Evolutionary conservation across 2,797 vertebrate species (phyloP), one percentile per base, ranked within the genome.

Genomic region (Syndactyla subalaris): DNA sequence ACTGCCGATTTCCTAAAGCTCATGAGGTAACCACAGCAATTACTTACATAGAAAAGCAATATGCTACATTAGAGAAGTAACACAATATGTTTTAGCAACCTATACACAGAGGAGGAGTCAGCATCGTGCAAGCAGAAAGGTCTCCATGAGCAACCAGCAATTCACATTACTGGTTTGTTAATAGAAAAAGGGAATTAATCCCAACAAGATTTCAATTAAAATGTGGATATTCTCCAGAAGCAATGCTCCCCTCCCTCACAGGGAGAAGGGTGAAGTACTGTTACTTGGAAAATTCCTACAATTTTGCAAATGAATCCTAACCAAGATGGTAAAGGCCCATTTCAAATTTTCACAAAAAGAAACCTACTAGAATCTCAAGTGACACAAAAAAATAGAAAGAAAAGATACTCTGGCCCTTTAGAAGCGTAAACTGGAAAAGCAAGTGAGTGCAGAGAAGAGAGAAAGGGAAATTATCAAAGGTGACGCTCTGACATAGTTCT

Each of bases 1-100:
- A 93, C 88, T 89, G 45, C 58, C 79, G 45, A 58, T 93, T 94
- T 92, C 88, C 83, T 79, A 51, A 93, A 88, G 76, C 89, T 88
- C 58, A 43, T 51, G 77, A 96, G 82, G 71, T 73, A 93, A 93
- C 63, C 82, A 65, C 89, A 90, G 79, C 59, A 89, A 80, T 88
- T 84, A 79, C 70, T 74, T 91, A 62, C 59, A 80, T 1, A 46
- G 57, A 66, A 39, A 83, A 86, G 36, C 76, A 93, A 89, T 52
- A 43, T 21, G 5, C 14, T 78, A 10, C 55, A 24, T 68, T 82
- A 67, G 2, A 58, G 71, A 86, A 77, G 46, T 36, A 90, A 79
- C 46, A 54, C 14, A 68, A 62, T 89, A 34, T 70, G 30, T 54
- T 93, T 94, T 34, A 65, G 46, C 34, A 82, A 6, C 34, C 12